Evolutionary conservation across 2,113 vertebrate genomes (phyloP), one percentile per base, ranked within the genome.

Genomic region (Loxodonta africana): DNA sequence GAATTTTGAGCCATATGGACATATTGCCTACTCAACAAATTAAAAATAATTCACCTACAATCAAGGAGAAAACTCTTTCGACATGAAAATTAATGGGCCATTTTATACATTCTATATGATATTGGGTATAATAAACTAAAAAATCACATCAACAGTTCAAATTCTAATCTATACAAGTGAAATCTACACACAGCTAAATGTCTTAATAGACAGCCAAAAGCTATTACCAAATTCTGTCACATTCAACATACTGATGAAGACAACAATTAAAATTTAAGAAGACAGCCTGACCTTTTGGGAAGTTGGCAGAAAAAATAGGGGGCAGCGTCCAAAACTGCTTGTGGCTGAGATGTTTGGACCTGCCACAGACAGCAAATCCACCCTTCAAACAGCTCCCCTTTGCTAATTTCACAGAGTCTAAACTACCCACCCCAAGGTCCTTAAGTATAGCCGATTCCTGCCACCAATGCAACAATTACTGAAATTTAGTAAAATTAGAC

Each of bases 201-300:
- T 74, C 94, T 94, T 83, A 67, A 91, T 28, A 63, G 76, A 93
- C 41, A 81, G 53, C 57, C 88, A 80, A 46, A 85, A 71, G 17
- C n/a, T 93, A 44, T 83, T 78, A 77, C 62, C 92, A 85, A 97
- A 48, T 78, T 67, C 80, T 90, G 88, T 87, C 90, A 91, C 46
- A 82, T 33, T 93, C 48, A 95, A 95, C n/a, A 83, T 20, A 81
- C 57, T 95, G 62, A 95, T 77, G 51, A 83, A 90, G 62, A 62
- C 63, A 46, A 87, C 95, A 94, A 53, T 78, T 91, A 37, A 53
- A 90, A 88, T 51, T 33, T 73, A 63, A 65, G 77, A 93, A 90
- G n/a, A 82, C 26, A 81, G 81, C 18, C 81, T 92, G 84, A 84
- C 71, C 84, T 78, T 88, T 67, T 76, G 46, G 46, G 11, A 85